Conservation (phyloP, 2,113 vertebrate genomes). For the Chamaea fasciata region DNA sequence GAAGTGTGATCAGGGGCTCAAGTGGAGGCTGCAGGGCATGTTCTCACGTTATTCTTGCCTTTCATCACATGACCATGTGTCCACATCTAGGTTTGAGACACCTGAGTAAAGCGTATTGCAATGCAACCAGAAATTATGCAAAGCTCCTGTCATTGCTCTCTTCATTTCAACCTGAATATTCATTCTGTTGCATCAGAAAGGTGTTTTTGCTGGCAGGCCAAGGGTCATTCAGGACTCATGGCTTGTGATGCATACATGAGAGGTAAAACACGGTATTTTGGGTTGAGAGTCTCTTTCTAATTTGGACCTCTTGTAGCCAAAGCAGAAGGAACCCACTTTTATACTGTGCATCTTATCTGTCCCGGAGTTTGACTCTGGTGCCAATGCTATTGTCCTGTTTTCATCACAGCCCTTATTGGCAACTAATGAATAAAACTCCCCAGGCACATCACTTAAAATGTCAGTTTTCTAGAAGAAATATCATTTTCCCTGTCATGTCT, state of each 20-base stretch:
- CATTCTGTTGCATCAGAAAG: background rate
- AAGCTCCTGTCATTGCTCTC: background rate
- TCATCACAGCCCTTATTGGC: background rate
- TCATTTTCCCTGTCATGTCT: background rate
- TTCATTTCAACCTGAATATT: background rate
- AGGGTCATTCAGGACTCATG: background rate
- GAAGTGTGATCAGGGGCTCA: background rate
- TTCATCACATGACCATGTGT: background rate
- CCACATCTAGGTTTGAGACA: background rate
- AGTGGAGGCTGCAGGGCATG: background rate
- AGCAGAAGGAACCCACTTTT: background rate
- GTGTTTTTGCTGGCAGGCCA: background rate
- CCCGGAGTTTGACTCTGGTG: background rate
- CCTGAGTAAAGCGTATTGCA: background rate
- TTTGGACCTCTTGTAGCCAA: background rate
- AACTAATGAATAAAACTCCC: background rate
- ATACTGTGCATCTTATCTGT: rapidly evolving
- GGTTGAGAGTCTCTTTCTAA: background rate
- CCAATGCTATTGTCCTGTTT: background rate
- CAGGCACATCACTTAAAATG: background rate
- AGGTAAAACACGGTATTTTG: background rate
- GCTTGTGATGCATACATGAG: background rate
- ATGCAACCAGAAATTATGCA: background rate
- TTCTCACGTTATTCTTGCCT: background rate
- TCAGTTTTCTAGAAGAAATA: background rate